Evolutionary conservation across 2,888 invertebrate genomes (phyloP).

Genomic region (Ctenicera cuprea): DNA sequence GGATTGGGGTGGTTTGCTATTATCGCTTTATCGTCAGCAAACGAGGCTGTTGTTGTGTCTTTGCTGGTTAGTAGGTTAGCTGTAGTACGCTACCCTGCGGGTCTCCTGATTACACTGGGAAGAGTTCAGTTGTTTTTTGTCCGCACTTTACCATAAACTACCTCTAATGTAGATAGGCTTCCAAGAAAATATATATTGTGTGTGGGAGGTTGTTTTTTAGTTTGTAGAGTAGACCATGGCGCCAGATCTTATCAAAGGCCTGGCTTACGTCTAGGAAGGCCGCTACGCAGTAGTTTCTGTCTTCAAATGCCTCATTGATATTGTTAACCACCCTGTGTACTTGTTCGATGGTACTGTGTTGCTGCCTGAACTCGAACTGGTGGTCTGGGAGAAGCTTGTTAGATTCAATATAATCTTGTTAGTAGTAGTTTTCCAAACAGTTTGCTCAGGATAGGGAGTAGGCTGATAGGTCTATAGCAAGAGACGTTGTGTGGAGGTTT

Average conservation of each 20-base stretch:
- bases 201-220: neutral
- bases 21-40: neutral
- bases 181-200: neutral
- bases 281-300: neutral
- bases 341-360: conserved; percentile 18
- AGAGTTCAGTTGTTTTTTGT: neutral
- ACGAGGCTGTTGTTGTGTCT: neutral
- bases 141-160: conserved; percentile 15
- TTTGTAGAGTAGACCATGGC: neutral
- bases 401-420: neutral
- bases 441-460: conserved; percentile 1
- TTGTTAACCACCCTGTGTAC: conserved; percentile 10
- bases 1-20: conserved; percentile 1
- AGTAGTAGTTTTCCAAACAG: neutral
- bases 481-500: neutral
- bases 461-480: neutral
- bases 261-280: neutral
- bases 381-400: neutral
- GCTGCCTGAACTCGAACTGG: conserved; percentile 8
- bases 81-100: conserved; percentile 29
- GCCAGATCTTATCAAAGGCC: conserved; percentile 7
- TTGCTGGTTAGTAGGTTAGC: conserved; percentile 14
- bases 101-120: neutral
- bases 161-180: neutral
- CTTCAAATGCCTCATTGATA: neutral